Percentiles rank a stretch among this genome's conserved stretches.
These are phyloP conservation scores for Leptinotarsa rubiginosa DNA, from an alignment of 2,888 invertebrate species.

Conservation along the genomic window DNA sequence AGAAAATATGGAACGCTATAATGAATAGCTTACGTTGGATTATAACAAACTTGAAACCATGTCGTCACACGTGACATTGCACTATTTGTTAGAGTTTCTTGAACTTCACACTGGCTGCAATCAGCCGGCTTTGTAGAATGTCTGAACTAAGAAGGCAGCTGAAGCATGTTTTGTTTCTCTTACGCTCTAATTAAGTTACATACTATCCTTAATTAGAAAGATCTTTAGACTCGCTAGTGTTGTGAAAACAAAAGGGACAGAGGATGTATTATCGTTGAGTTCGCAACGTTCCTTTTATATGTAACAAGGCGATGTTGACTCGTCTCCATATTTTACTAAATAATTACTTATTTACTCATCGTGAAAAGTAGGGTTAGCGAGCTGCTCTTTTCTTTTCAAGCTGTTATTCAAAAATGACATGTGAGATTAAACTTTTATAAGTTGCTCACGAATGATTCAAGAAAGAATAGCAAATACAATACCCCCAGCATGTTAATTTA, in stretches of 20 bases:
- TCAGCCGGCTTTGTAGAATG: constrained; percentile 23
- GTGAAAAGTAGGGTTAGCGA: neutral
- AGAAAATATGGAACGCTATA: neutral
- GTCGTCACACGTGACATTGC: neutral
- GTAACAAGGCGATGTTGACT: neutral
- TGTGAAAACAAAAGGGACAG: constrained; percentile 9
- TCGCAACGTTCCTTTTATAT: constrained; percentile 4
- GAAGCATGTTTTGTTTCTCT: constrained; percentile 36
- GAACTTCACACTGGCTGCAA: neutral
- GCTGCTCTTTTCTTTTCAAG: too few species aligned
- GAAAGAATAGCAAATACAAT: too few species aligned
- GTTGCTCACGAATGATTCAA: too few species aligned
- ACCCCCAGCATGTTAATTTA: too few species aligned
- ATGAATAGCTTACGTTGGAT: neutral
- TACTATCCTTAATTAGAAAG: constrained; percentile 32
- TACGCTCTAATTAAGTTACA: constrained; percentile 39
- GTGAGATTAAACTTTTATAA: too few species aligned
- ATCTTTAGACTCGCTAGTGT: constrained; percentile 11
- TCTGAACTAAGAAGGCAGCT: constrained; percentile 31
- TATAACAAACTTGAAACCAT: neutral
- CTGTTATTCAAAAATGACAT: too few species aligned
- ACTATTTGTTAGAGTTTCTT: constrained; percentile 3
- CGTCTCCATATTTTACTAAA: neutral
- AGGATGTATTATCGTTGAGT: constrained; percentile 21
- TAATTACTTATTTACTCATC: neutral